A percentile compares a stretch with the other conserved stretches of the same genome.
Evolutionary conservation across 2,888 invertebrate species (phyloP).

Genomic region (Agrochola circellaris): DNA sequence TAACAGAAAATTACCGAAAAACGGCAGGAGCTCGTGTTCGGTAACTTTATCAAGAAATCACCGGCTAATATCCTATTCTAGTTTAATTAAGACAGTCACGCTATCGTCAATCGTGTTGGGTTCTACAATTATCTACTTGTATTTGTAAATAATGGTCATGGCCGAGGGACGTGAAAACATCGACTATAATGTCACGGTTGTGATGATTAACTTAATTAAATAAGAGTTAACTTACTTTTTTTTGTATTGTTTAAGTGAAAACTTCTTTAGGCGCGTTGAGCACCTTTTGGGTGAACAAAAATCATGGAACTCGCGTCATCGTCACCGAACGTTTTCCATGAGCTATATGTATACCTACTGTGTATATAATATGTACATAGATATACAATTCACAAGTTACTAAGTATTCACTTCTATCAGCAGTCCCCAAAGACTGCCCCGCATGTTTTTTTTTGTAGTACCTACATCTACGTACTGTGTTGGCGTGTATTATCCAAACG

Average conservation of each 20-base stretch:
- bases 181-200: slow-evolving; percentile 5
- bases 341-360: too few species aligned
- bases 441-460: neutral
- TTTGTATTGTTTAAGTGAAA: too few species aligned
- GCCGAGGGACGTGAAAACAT: neutral
- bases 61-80: slow-evolving; percentile 41
- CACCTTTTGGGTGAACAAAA: too few species aligned
- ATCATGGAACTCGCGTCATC: too few species aligned
- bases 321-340: too few species aligned
- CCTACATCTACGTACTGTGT: neutral
- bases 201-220: slow-evolving; percentile 11
- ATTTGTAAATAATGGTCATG: slow-evolving; percentile 29
- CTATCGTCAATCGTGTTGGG: slow-evolving; percentile 25
- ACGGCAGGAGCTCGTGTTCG: neutral
- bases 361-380: too few species aligned
- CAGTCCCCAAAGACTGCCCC: too few species aligned
- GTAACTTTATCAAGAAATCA: slow-evolving; percentile 52
- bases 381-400: too few species aligned
- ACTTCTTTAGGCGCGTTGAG: too few species aligned
- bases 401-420: too few species aligned
- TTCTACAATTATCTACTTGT: slow-evolving; percentile 23
- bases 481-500: neutral
- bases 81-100: slow-evolving; percentile 45
- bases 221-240: neutral
- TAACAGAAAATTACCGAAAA: slow-evolving; percentile 8